Conservation (phyloP, 2,113 vertebrate genomes). For the Chlamydotis undulata region DNA sequence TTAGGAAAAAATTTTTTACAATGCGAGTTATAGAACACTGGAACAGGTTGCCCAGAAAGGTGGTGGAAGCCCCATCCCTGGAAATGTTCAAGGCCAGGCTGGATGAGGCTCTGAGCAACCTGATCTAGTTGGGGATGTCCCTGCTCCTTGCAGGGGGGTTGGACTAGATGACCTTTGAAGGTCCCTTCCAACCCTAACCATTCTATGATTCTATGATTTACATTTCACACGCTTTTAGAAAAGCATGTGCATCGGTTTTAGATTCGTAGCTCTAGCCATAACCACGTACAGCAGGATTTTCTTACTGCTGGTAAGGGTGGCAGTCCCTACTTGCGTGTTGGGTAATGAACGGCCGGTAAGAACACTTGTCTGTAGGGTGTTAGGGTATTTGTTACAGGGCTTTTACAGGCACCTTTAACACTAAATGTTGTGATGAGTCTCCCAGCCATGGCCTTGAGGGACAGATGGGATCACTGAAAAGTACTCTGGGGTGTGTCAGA, state of each 20-base stretch:
- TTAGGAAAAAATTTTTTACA: too few species aligned
- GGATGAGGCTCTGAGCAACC: too few species aligned
- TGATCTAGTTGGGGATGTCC: too few species aligned
- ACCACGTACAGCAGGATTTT: neutral
- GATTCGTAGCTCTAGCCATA: neutral
- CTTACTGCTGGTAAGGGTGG: neutral
- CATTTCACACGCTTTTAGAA: neutral
- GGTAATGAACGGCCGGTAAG: neutral
- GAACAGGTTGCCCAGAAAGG: too few species aligned
- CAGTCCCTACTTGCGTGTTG: neutral
- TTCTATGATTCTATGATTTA: neutral
- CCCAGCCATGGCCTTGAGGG: neutral
- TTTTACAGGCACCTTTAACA: neutral
- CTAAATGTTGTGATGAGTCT: neutral
- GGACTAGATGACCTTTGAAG: too few species aligned
- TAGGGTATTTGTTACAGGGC: neutral
- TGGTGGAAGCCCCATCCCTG: too few species aligned
- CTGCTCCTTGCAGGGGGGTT: too few species aligned
- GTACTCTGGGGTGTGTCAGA: neutral
- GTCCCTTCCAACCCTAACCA: too few species aligned
- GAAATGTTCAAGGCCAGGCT: too few species aligned
- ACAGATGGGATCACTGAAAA: neutral
- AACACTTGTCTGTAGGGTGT: neutral
- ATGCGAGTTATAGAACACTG: too few species aligned
- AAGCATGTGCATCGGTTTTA: neutral